Evolutionary conservation across 2,113 vertebrate genomes (phyloP).

Genomic region (Pipra filicauda): DNA sequence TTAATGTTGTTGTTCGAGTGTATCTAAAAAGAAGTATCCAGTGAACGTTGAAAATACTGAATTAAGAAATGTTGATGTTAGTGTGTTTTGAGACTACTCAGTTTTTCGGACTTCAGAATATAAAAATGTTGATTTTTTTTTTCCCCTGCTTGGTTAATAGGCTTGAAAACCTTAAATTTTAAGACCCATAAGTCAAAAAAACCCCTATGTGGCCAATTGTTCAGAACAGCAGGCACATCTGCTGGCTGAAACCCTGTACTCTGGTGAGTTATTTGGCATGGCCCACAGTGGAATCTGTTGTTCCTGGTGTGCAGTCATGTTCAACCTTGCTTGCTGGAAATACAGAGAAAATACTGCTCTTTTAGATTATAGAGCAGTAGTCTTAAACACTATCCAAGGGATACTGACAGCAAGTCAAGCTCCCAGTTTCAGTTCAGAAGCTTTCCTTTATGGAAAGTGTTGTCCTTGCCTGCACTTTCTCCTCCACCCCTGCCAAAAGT

Average conservation of each 20-base stretch:
- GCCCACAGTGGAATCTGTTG: not conserved
- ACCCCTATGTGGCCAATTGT: rapidly evolving
- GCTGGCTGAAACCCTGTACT: not conserved
- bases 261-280: not conserved
- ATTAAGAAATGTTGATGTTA: not conserved
- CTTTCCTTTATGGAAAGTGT: not conserved
- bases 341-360: not conserved
- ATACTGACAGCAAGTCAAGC: not conserved
- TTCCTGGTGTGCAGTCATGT: not conserved
- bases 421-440: not conserved
- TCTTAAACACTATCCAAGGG: not conserved
- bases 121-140: not conserved
- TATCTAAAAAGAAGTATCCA: not conserved
- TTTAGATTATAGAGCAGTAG: not conserved
- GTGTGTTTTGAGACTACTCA: not conserved
- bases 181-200: not conserved
- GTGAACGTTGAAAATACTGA: not conserved
- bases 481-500: not conserved
- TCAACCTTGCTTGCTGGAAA: not conserved
- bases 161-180: not conserved
- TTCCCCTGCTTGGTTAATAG: not conserved
- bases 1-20: not conserved
- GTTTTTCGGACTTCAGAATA: not conserved
- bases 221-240: not conserved
- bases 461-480: not conserved